phyloP scores from a whole-genome alignment of 2,797 vertebrate genomes.

The Sebastes diploproa region DNA sequence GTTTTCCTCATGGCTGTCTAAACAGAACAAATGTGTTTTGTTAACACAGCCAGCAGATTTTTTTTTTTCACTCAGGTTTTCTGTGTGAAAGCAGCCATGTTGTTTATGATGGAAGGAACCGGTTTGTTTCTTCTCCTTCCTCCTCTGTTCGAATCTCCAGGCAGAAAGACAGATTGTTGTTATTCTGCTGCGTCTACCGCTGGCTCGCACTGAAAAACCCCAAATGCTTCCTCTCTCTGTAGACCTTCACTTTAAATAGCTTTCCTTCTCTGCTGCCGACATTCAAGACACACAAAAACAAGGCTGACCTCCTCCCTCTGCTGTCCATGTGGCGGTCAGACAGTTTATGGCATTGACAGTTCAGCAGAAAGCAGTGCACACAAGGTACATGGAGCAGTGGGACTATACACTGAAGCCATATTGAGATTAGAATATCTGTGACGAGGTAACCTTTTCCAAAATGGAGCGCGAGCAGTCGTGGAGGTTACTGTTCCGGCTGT shows the following conservation, averaged over 20 bases:
- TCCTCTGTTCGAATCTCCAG: neutral
- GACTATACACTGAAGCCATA: neutral
- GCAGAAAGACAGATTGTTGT: slow-evolving; percentile 9
- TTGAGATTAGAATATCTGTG: slow-evolving; percentile 13
- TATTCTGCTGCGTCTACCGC: neutral
- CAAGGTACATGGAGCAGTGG: neutral
- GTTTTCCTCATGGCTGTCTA: neutral
- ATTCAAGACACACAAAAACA: slow-evolving; percentile 20
- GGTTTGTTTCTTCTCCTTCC: neutral
- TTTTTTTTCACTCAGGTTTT: neutral
- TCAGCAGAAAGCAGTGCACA: neutral
- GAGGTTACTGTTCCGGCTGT: slow-evolving; percentile 36
- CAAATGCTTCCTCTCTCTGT: slow-evolving; percentile 10
- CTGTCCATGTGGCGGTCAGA: slow-evolving; percentile 10
- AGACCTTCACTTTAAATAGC: slow-evolving; percentile 49
- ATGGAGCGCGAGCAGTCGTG: slow-evolving; percentile 28
- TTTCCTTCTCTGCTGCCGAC: slow-evolving; percentile 18
- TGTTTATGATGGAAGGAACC: slow-evolving; percentile 23
- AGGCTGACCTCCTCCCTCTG: slow-evolving; percentile 33
- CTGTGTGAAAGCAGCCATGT: slow-evolving; percentile 36
- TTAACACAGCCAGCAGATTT: neutral
- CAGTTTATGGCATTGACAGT: slow-evolving; percentile 4
- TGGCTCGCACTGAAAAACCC: slow-evolving; percentile 5
- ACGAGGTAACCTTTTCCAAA: slow-evolving; percentile 45
- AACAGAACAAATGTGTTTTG: slow-evolving; percentile 13